Conservation (phyloP, 2,888 invertebrate genomes). For the Epistrophe eligans region DNA sequence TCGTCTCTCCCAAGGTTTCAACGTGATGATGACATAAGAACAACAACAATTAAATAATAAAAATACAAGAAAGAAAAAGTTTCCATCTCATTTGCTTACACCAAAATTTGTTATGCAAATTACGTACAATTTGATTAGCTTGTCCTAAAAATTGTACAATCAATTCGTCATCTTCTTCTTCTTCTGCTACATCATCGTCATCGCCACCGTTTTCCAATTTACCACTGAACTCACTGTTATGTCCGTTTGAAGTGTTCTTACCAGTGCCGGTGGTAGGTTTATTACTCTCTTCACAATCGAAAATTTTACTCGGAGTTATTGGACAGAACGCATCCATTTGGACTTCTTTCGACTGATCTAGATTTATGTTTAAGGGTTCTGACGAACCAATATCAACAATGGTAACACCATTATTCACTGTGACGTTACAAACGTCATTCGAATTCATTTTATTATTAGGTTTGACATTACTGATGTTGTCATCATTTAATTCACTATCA, state of each 20-base stretch:
- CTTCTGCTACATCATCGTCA: slow-evolving; percentile 75
- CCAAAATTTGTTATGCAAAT: slow-evolving; percentile 65
- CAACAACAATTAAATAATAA: slow-evolving; percentile 25
- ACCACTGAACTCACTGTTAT: slow-evolving; percentile 46
- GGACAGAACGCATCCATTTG: slow-evolving; percentile 73
- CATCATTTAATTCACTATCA: slow-evolving; percentile 79
- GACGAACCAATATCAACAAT: slow-evolving; percentile 7
- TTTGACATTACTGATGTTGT: slow-evolving; percentile 22
- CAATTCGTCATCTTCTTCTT: slow-evolving; percentile 79
- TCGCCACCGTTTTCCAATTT: slow-evolving; percentile 74
- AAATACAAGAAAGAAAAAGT: background rate
- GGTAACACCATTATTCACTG: slow-evolving; percentile 26
- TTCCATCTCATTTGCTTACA: slow-evolving; percentile 48
- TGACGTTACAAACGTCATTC: slow-evolving; percentile 54
- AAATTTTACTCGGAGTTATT: slow-evolving; percentile 76
- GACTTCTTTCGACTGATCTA: slow-evolving; percentile 47
- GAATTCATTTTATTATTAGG: slow-evolving; percentile 38
- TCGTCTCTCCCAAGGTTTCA: background rate
- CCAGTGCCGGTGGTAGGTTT: slow-evolving; percentile 7
- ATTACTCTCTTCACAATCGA: slow-evolving; percentile 69
- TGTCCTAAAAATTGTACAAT: slow-evolving; percentile 81
- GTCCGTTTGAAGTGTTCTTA: slow-evolving; percentile 60
- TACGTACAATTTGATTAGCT: slow-evolving; percentile 82
- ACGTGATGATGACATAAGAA: slow-evolving; percentile 49
- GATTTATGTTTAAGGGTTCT: slow-evolving; percentile 51